phyloP scores from a whole-genome alignment of 2,797 vertebrate genomes.

The Microctenopoma steveboyesi region DNA sequence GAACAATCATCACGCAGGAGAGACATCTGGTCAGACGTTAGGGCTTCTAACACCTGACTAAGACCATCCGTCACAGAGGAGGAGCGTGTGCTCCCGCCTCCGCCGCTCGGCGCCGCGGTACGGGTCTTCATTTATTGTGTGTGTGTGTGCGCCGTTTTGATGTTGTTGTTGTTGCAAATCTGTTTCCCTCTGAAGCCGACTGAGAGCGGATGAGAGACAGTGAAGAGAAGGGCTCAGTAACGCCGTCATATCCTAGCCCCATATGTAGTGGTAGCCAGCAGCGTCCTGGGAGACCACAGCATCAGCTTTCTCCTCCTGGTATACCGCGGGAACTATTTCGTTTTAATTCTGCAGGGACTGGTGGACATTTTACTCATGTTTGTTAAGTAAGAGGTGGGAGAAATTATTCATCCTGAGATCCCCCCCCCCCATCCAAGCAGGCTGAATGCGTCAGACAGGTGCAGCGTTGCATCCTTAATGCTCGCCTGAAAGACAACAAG shows the following conservation, averaged over 20 bases:
- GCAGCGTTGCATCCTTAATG: constrained; percentile 34
- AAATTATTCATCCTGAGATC: constrained; percentile 21
- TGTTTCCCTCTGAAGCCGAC: constrained; percentile 29
- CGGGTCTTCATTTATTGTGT: constrained; percentile 35
- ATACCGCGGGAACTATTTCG: constrained; percentile 35
- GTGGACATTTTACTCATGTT: constrained; percentile 14
- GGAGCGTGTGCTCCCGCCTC: constrained; percentile 6
- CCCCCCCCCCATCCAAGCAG: constrained; percentile 4
- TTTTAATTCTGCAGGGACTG: constrained; percentile 38
- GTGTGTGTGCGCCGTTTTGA: constrained; percentile 8
- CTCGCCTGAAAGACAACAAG: constrained; percentile 23
- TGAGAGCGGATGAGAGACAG: constrained; percentile 15
- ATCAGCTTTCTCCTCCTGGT: constrained; percentile 43
- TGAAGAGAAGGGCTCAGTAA: constrained; percentile 20
- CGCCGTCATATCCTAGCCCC: constrained; percentile 43
- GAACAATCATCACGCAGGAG: constrained; percentile 30
- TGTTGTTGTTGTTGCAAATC: constrained; percentile 53
- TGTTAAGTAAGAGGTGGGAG: constrained; percentile 34
- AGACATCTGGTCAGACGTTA: constrained; percentile 51
- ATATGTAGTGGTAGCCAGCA: constrained; percentile 36
- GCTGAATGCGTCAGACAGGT: constrained; percentile 21
- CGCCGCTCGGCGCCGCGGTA: constrained; percentile 7
- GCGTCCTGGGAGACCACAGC: constrained; percentile 45
- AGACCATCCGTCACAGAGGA: constrained; percentile 48
- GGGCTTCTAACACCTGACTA: constrained; percentile 53